Evolutionary conservation across 1,140 invertebrate species (phyloP), one percentile per base, ranked within the genome.

Genomic region (Heliconius hewitsoni): DNA sequence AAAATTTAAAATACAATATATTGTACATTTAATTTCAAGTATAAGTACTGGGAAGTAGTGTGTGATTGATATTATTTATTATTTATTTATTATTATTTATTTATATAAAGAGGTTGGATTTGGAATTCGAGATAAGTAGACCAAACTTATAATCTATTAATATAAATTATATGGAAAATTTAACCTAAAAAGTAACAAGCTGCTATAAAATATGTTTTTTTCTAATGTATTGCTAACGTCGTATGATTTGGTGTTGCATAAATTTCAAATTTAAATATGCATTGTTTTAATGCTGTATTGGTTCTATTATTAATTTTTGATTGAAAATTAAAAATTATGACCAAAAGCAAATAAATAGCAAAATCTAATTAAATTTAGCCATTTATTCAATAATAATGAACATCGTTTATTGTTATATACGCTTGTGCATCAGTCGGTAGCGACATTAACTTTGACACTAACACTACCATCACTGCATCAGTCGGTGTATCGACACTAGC

Each of bases 91-190:
- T 11, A 66, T 13, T n/a, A 66, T 27, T 30, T 16, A 66, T 66
- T 57, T 8, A 34, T 34, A 60, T 66, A 76, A 66, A 66, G 42
- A 27, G 74, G 30, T 76, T 66, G 39, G 57, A 50, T 42, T 39
- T 42, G 55, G 60, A 66, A 76, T 76, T 76, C 74, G 74, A 76
- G 74, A 76, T 76, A 76, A 76, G 74, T 76, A 76, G 74, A n/a
- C 37, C 11, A 19, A 42, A 72, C 37, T 39, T 72, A n/a, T n/a
- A n/a, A 60, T 5, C 27, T 72, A 72, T 18, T 4, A 46, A 4
- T 1, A 72, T 72, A 72, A 72, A 72, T 72, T 42, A 72, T 39
- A 39, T 72, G 37, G 39, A 37, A 72, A 66, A 16, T 30, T 13
- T 23, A 57, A 57, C n/a, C n/a, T 23, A 23, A 57, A 23, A 57